Base-by-base conservation (phyloP, 2,113 vertebrate species). In the Podocnemis expansa region DNA sequence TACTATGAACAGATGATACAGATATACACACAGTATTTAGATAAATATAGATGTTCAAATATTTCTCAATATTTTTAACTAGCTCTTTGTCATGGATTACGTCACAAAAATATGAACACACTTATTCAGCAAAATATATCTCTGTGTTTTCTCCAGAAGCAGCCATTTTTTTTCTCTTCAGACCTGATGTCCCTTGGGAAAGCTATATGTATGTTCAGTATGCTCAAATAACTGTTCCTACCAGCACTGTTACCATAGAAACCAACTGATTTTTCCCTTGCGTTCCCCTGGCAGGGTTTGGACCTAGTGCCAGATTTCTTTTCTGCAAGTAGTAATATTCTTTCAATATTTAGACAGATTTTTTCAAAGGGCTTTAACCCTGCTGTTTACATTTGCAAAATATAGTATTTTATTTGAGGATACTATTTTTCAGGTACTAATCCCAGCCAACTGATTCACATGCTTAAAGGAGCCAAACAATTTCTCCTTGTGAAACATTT, bases 181-280 rank as follows among this genome's bases (percentile, higher is more conserved):
- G 93, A 95, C 96, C 96, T 95, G 89, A 90, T 89, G 96, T 98
- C 98, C 98, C 98, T 91, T 94, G 98, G 98, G 98, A 98, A 97
- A 94, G 89, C 96, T 98, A 97, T 97, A 85, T 91, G 96, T 98
- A 97, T 80, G 95, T 97, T 98, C 98, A 98, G 97, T 98, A 97
- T 97, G 98, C 97, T 98, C 97, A 95, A 95, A 95, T 94, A 94
- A 95, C 97, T 98, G 97, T 96, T 98, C 97, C 97, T 97, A 95
- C 97, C 95, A 97, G 95, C 95, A 96, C 89, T 1, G 98, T 99
- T 97, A 52, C 98, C 98, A 98, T 99, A 97, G 98, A 97, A 98
- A 99, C 98, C 90, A n/a, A 80, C 82, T 67, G 91, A 84, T 76
- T 75, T n/a, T 73, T 82, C 87, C 87, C 58, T 75, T 87, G 73